Evolutionary conservation across 30 jellyfish, hydroid and myxozoan species (phyloP), one percentile per base, ranked within the genome.

Genomic region (Nemopilema nomurai): DNA sequence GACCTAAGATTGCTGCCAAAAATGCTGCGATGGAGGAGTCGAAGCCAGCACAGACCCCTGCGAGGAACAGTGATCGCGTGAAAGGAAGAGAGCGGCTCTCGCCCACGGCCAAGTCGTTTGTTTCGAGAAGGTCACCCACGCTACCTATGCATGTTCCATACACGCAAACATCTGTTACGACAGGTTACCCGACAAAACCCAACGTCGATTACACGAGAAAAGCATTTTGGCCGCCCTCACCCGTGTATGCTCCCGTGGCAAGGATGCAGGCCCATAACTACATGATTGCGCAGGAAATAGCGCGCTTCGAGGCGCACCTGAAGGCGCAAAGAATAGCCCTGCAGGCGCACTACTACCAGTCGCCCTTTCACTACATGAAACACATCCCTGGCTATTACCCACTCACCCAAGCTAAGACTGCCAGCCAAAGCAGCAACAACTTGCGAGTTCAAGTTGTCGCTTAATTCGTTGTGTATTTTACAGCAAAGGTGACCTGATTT

Each of bases 91-190:
- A 74, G 21, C 24, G 90, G 25, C 84, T 95, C 62, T 95, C 99
- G 20, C 97, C 99, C 33, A 81, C 99, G 7, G 99, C 99, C 19
- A 95, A 76, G 66, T 57, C 97, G 16, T 95, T 95, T 69, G 96
- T 89, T 19, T 95, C 99, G 8, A 93, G 97, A 32, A 49, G 86
- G 22, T 90, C 97, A 24, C 92, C 93, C 7, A 90, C 97, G 27
- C 69, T 69, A 8, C 92, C 77, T 24, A n/a, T 76, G 20, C 95
- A 79, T 1, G 77, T 67, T 9, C 85, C 87, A 18, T 88, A 71
- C 20, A 67, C 90, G 49, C 88, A 88, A 24, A 67, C 84, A 8
- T n/a, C 76, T n/a, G 67, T 84, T 0, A 50, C 94, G n/a, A 65
- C 88, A 24, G 91, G 49, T 0, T 76, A 79, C 62, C 81, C 66